Evolutionary conservation across 2,797 vertebrate genomes (phyloP).

Genomic region (Cyprinella venusta): DNA sequence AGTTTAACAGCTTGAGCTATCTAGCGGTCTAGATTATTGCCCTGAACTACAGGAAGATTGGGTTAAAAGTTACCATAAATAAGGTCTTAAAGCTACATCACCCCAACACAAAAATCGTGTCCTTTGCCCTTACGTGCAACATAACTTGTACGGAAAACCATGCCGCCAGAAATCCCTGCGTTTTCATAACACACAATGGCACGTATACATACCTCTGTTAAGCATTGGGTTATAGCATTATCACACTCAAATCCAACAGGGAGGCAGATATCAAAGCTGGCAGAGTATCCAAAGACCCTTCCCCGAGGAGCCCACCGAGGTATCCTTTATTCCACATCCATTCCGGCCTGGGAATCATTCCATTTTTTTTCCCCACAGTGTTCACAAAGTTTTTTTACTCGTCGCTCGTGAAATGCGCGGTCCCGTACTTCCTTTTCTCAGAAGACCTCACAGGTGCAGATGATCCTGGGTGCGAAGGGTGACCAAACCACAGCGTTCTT

Average conservation of each 20-base stretch:
- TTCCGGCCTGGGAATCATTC: constrained; percentile 60
- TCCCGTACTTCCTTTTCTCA: constrained; percentile 51
- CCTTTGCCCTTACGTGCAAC: neutral
- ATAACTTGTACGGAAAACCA: constrained; percentile 21
- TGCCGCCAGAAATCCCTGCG: constrained; percentile 20
- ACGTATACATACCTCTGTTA: constrained; percentile 64
- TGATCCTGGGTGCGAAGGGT: constrained; percentile 48
- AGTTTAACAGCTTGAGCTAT: constrained; percentile 54
- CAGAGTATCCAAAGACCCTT: constrained; percentile 63
- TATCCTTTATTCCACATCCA: constrained; percentile 67
- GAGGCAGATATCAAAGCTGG: constrained; percentile 61
- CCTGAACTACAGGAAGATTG: constrained; percentile 49
- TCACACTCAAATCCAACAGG: constrained; percentile 61
- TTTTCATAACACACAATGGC: constrained; percentile 30
- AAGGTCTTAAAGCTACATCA: constrained; percentile 29
- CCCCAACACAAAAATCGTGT: constrained; percentile 21
- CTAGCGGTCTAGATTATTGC: constrained; percentile 46
- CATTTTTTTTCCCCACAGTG: constrained; percentile 51
- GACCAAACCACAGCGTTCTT: constrained; percentile 47
- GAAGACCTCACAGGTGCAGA: constrained; percentile 50
- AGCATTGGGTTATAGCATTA: constrained; percentile 68
- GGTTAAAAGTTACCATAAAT: constrained; percentile 52
- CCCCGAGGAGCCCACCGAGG: constrained; percentile 57
- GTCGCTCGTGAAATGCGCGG: constrained; percentile 40
- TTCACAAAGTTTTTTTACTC: constrained; percentile 39